phyloP scores from a whole-genome alignment of 2,113 vertebrate genomes.

The Ascaphus truei region DNA sequence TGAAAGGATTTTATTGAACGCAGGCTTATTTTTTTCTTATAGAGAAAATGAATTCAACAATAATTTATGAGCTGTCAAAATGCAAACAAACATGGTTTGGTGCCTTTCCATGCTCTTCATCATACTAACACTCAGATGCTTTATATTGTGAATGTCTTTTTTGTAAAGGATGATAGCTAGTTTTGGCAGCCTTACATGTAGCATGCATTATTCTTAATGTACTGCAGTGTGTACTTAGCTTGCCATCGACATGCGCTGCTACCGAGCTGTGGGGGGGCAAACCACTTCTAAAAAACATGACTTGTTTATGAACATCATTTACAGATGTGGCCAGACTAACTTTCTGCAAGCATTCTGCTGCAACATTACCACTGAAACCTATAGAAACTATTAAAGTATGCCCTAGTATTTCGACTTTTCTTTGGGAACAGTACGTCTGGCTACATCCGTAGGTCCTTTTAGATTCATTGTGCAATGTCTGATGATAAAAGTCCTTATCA shows the following conservation, averaged over 20 bases:
- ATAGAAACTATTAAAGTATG: too few relatives aligned
- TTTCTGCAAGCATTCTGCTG: too few relatives aligned
- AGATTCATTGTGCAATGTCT: too few relatives aligned
- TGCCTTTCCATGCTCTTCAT: background rate
- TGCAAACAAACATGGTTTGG: constrained; percentile 20
- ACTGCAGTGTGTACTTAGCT: background rate
- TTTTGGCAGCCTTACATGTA: background rate
- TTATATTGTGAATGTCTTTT: constrained; percentile 12
- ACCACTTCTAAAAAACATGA: too few relatives aligned
- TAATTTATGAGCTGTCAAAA: constrained; percentile 30
- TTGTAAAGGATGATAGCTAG: constrained; percentile 11
- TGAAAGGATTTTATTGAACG: background rate
- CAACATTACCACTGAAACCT: too few relatives aligned
- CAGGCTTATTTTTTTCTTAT: constrained; percentile 7
- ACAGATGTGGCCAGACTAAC: too few relatives aligned
- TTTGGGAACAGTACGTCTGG: too few relatives aligned
- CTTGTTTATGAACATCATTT: too few relatives aligned
- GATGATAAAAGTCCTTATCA: too few relatives aligned
- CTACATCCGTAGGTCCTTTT: too few relatives aligned
- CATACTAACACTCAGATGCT: background rate
- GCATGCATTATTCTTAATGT: background rate
- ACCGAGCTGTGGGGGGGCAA: background rate
- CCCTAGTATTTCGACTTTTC: too few relatives aligned
- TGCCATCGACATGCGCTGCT: background rate
- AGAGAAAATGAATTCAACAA: constrained; percentile 13